phyloP scores from a whole-genome alignment of 2,888 invertebrate genomes.

The Drosophila cognata region DNA sequence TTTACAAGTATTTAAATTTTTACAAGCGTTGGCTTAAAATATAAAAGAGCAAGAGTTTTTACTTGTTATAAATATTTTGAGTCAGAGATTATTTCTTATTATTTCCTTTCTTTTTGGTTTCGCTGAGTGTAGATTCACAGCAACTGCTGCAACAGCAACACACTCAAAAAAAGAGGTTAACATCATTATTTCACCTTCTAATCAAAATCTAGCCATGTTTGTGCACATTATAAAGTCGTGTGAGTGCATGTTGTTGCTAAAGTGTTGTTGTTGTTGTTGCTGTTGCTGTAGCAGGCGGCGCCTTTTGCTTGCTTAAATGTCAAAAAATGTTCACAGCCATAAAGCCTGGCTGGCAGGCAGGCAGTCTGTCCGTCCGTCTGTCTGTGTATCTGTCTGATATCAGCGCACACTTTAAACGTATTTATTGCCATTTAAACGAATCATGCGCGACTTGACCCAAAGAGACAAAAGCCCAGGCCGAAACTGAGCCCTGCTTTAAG shows the following conservation, averaged over 20 bases:
- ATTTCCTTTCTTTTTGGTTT: not conserved
- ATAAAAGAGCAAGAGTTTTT: not conserved
- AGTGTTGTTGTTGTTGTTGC: conserved; percentile 7
- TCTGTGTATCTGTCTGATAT: conserved; percentile 47
- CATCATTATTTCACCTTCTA: conserved; percentile 82
- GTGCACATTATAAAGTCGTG: conserved; percentile 57
- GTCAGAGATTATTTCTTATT: not conserved
- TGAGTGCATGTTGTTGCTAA: conserved; percentile 26
- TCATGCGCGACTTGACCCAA: conserved; percentile 56
- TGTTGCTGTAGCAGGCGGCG: conserved; percentile 59
- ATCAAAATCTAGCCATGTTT: conserved; percentile 71
- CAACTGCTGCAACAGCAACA: conserved; percentile 36
- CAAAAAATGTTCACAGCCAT: conserved; percentile 61
- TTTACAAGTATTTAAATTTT: not conserved
- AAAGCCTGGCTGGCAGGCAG: not conserved
- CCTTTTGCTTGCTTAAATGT: conserved; percentile 74
- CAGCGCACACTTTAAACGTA: conserved; percentile 58
- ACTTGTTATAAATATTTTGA: not conserved
- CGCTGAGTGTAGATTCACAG: conserved; percentile 21
- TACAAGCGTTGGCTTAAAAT: not conserved
- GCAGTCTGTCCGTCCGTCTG: not conserved
- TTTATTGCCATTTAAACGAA: conserved; percentile 63
- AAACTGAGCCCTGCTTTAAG: conserved; percentile 15
- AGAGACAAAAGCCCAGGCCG: conserved; percentile 11
- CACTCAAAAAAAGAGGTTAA: conserved; percentile 67